Percentiles rank a stretch among this genome's conserved stretches.
phyloP scores from a whole-genome alignment of 1,140 invertebrate genomes.

The Diuraphis noxia region DNA sequence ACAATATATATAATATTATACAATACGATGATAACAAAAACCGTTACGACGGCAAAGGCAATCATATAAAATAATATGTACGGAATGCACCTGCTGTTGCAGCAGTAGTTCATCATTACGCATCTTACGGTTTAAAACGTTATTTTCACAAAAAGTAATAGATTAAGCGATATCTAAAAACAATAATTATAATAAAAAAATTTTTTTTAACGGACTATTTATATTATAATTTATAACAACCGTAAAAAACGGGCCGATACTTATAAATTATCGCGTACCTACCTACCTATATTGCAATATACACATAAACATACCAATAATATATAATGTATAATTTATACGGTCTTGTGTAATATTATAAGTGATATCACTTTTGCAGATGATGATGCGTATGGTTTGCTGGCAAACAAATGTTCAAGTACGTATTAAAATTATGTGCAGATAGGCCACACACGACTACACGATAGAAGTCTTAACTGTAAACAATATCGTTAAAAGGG shows the following conservation, averaged over 20 bases:
- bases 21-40: neutral
- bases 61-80: neutral
- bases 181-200: neutral
- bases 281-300: too few species aligned
- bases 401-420: neutral
- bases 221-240: neutral
- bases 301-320: too few species aligned
- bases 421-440: neutral
- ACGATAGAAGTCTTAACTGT: neutral
- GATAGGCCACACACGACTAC: neutral
- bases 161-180: neutral
- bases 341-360: neutral
- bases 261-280: too few species aligned
- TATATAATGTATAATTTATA: neutral
- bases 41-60: constrained; percentile 24
- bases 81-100: neutral
- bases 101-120: neutral
- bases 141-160: neutral
- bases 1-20: neutral
- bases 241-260: neutral
- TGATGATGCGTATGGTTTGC: neutral
- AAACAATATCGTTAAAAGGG: constrained; percentile 14
- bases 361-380: neutral
- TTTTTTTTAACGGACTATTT: neutral
- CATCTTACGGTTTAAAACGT: neutral